These are phyloP conservation scores for Nycticorax nycticorax DNA, from an alignment of 2,113 vertebrate species.

Conservation along the genomic window DNA sequence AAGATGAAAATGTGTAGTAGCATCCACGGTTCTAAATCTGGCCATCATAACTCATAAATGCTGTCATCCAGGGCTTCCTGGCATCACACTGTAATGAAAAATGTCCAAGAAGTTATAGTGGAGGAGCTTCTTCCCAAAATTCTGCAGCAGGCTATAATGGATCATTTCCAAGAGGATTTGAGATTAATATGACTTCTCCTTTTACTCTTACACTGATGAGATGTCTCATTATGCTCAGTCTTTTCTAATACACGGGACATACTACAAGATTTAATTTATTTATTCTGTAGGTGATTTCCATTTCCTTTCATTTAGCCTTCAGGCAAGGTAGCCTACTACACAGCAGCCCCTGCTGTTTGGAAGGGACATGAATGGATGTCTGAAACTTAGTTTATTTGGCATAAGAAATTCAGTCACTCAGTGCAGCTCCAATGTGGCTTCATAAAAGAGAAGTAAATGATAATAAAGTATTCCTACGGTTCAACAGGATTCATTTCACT, in stretches of 20 bases:
- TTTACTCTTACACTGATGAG: constrained; percentile 32
- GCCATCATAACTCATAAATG: not conserved
- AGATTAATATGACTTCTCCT: constrained; percentile 35
- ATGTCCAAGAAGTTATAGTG: constrained; percentile 4
- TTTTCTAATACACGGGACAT: constrained; percentile 10
- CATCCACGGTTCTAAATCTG: not conserved
- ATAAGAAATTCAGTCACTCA: not conserved
- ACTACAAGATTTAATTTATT: constrained; percentile 40
- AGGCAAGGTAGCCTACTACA: not conserved
- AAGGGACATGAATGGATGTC: not conserved
- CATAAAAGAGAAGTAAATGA: not conserved
- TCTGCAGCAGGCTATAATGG: constrained; percentile 28
- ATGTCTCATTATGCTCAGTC: constrained; percentile 47
- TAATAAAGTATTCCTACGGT: not conserved
- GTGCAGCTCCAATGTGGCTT: not conserved
- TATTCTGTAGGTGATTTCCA: constrained; percentile 37
- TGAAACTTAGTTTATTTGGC: not conserved
- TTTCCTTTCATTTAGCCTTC: constrained; percentile 25
- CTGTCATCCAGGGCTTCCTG: not conserved
- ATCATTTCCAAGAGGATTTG: constrained; percentile 19
- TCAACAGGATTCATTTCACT: not conserved
- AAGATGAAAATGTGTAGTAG: not conserved
- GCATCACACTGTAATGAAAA: not conserved
- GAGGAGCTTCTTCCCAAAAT: not conserved
- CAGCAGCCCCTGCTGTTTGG: constrained; percentile 44